Conservation (phyloP, 2,888 invertebrate genomes). For the Hesperia comma region DNA sequence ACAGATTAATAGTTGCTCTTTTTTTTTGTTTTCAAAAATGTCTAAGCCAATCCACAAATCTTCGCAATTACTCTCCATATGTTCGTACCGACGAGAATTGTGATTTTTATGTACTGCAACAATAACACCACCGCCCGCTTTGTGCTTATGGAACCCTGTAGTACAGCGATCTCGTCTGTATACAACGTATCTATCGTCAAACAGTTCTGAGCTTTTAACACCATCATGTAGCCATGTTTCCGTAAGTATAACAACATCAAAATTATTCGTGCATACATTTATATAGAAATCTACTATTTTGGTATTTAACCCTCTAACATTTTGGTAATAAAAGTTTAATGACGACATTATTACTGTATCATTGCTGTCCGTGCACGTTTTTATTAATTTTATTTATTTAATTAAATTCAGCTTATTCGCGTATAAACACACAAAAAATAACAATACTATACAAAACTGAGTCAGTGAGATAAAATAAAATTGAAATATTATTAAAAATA, state of each 20-base stretch:
- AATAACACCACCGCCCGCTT: not conserved
- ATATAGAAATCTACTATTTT: not conserved
- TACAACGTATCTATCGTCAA: not conserved
- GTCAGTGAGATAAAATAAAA: no score
- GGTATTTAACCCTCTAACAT: not conserved
- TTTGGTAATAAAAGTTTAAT: not conserved
- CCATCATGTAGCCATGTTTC: not conserved
- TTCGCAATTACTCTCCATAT: conserved; percentile 25
- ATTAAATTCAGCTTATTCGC: no score
- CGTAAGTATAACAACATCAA: not conserved
- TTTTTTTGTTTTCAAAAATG: not conserved
- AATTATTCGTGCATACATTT: not conserved
- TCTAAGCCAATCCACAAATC: conserved; percentile 21
- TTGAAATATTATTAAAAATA: no score
- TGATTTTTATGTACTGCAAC: not conserved
- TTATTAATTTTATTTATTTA: no score
- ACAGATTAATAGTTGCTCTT: conserved; percentile 14
- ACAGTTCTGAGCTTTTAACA: not conserved
- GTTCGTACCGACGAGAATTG: not conserved
- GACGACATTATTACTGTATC: not conserved
- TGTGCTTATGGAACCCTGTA: not conserved
- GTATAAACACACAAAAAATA: no score
- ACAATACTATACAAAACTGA: no score
- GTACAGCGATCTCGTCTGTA: not conserved
- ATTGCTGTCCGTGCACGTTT: no score